A percentile compares a stretch with the other conserved stretches of the same genome.
Conservation (phyloP, 2,797 vertebrate species). For the Anableps anableps region DNA sequence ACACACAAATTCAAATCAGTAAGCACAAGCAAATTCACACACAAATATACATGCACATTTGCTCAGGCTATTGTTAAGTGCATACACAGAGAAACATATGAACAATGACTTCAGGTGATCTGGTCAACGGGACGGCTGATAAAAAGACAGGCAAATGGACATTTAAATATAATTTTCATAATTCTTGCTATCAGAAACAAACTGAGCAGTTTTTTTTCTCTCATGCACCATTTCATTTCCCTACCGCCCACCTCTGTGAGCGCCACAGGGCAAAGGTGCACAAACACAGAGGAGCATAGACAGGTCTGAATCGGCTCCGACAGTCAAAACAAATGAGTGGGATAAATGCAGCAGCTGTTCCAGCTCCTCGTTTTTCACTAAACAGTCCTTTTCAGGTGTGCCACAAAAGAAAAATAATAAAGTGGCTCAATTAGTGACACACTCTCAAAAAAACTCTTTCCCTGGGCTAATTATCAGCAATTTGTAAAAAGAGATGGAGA, state of each 20-base stretch:
- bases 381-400: slow-evolving; percentile 61
- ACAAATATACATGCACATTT: background rate
- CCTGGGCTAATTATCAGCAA: slow-evolving; percentile 65
- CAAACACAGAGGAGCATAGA: slow-evolving; percentile 51
- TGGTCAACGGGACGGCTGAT: slow-evolving; percentile 22
- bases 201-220: slow-evolving; percentile 25
- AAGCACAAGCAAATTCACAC: slow-evolving; percentile 7
- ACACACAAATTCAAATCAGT: slow-evolving; percentile 16
- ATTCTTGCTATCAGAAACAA: slow-evolving; percentile 25
- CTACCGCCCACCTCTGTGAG: slow-evolving; percentile 54
- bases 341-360: slow-evolving; percentile 67
- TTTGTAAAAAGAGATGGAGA: slow-evolving; percentile 48
- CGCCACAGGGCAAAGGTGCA: slow-evolving; percentile 46
- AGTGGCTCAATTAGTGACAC: slow-evolving; percentile 59
- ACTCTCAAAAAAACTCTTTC: slow-evolving; percentile 47
- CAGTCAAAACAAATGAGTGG: slow-evolving; percentile 65
- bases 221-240: slow-evolving; percentile 37
- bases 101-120: slow-evolving; percentile 11
- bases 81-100: background rate
- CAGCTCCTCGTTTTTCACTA: slow-evolving; percentile 58
- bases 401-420: slow-evolving; percentile 55
- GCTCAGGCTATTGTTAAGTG: slow-evolving; percentile 6
- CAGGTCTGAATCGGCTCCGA: slow-evolving; percentile 44
- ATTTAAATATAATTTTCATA: slow-evolving; percentile 30
- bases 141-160: slow-evolving; percentile 6